Base-by-base conservation (phyloP, 64 coral and sea anemone genomes). In the Stylophora pistillata region DNA sequence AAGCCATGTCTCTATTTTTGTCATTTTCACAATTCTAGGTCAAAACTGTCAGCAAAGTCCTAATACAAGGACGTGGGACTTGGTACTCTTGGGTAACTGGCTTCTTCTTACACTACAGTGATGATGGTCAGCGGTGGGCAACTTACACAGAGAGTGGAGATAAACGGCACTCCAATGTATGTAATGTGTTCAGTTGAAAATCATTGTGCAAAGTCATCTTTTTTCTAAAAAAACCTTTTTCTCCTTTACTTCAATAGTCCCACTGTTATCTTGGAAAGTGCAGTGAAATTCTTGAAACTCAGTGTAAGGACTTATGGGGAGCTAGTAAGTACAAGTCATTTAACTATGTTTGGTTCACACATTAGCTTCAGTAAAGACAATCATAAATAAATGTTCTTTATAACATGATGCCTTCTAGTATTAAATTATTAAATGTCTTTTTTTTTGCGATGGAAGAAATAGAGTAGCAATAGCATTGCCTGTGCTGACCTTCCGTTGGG, bases 281-380 rank as follows among this genome's bases (percentile, higher is more conserved):
- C 26, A 74, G 79, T 18, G 89, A 86, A 23, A 78, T 74, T 54
- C 69, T 55, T 41, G 89, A 91, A 55, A 86, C 89, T 27, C 89
- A 91, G 29, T 91, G 89, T 71, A 91, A 83, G 56, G 81, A 91
- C 74, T 72, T 91, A 12, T 91, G 89, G 89, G 89, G 89, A 91
- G 31, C 89, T 74, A 83, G 89, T 91, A 60, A 74, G 88, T 90
- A 47, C 37, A 3, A 4, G 37, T 47, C n/a, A n/a, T n/a, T n/a
- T n/a, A 7, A 47, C 37, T 53, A 56, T 47, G 37, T 47, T 47
- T 3, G 37, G 37, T 47, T 4, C 37, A 47, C 37, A 4, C 7
- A 47, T 47, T 7, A 47, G 37, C 37, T 47, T n/a, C n/a, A n/a
- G n/a, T n/a, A n/a, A n/a, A n/a, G n/a, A n/a, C n/a, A n/a, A n/a